Evolutionary conservation across 2,797 vertebrate species (phyloP).

Genomic region (Natrix natrix): DNA sequence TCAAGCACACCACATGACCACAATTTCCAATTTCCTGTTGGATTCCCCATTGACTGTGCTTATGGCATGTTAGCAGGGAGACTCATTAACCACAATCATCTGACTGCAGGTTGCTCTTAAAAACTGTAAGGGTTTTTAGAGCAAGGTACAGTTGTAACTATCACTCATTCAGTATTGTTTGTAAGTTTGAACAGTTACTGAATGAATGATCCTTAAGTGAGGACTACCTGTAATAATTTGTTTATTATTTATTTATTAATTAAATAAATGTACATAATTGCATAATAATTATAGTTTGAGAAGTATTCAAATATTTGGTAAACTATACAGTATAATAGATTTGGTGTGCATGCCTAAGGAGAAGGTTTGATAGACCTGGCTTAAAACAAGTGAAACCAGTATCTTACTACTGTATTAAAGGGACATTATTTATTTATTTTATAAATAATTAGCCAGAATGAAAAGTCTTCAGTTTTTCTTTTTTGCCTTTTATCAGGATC

Average conservation of each 20-base stretch:
- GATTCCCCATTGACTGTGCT: background rate
- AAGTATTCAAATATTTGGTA: background rate
- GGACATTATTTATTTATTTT: background rate
- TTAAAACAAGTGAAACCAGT: background rate
- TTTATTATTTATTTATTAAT: background rate
- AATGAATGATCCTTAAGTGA: background rate
- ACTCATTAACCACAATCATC: background rate
- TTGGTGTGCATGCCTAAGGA: background rate
- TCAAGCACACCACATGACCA: background rate
- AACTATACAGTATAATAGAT: background rate
- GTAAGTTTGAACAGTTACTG: background rate
- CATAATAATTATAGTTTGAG: background rate
- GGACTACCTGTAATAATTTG: background rate
- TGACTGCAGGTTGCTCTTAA: background rate
- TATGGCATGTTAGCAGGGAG: background rate
- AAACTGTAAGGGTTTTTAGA: background rate
- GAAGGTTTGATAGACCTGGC: background rate
- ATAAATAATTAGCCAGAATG: background rate
- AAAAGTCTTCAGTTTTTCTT: slow-evolving; percentile 32
- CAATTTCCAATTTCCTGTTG: background rate
- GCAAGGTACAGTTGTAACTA: background rate
- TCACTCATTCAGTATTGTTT: background rate
- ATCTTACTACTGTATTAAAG: background rate
- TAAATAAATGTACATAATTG: background rate
- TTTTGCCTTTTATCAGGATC: slow-evolving; percentile 77